These are phyloP conservation scores for Palaemon carinicauda DNA, from an alignment of 1,140 invertebrate genomes.

Conservation along the genomic window DNA sequence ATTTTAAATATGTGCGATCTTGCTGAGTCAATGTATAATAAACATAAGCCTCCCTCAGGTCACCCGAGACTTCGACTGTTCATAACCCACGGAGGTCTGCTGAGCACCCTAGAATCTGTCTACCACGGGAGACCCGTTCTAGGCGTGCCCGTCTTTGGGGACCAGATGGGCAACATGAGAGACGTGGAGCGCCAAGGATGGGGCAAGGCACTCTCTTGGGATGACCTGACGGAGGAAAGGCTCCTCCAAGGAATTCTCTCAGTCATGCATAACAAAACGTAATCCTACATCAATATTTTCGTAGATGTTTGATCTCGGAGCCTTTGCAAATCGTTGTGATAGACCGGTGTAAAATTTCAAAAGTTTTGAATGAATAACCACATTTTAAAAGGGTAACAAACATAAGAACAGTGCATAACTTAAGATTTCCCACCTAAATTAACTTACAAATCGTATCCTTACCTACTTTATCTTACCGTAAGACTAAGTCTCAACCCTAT, in stretches of 20 bases:
- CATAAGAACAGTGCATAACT: too few species aligned
- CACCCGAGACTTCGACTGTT: slow-evolving; percentile 65
- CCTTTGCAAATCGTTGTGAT: too few species aligned
- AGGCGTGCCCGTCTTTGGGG: slow-evolving; percentile 73
- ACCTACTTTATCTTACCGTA: too few species aligned
- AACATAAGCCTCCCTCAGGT: neutral
- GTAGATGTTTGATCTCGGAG: too few species aligned
- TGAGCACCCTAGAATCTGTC: slow-evolving; percentile 75
- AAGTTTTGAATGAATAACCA: neutral
- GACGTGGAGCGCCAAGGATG: slow-evolving; percentile 68
- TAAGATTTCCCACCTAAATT: too few species aligned
- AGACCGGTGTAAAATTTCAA: too few species aligned
- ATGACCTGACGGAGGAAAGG: neutral
- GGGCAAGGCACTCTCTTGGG: slow-evolving; percentile 59
- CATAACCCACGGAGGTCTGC: slow-evolving; percentile 76
- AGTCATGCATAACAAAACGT: neutral
- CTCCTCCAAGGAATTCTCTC: neutral
- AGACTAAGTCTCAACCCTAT: too few species aligned
- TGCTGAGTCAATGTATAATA: neutral
- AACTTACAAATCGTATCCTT: too few species aligned
- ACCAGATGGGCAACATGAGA: slow-evolving; percentile 68
- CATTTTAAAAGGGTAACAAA: neutral
- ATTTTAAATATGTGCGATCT: neutral
- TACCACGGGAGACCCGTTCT: slow-evolving; percentile 76
- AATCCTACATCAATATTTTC: neutral